Evolutionary conservation across 1,140 invertebrate genomes (phyloP), one percentile per base, ranked within the genome.

Genomic region (Solenopsis fugax): DNA sequence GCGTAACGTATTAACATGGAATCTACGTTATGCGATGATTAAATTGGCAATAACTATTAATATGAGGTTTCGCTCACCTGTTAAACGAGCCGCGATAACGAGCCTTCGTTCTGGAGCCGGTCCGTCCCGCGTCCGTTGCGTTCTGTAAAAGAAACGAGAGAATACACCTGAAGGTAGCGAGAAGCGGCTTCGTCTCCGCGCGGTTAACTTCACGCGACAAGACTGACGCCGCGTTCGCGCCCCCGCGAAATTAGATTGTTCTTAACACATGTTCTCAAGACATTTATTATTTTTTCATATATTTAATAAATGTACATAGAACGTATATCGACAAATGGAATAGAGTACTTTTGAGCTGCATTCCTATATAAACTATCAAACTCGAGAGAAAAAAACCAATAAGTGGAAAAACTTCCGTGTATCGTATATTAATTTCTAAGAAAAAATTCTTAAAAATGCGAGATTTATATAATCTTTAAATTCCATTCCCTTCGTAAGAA

Each of bases 241-340:
- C 2, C 0, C 29, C 29, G 29, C 29, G 29, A 29, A 29, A 29
- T 75, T 41, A 85, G 50, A 81, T 87, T 75, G 69, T 71, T 78
- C 10, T 77, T 52, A 52, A 65, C 1, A 29, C 2, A 29, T 1
- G 29, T 29, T 29, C 2, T 29, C 29, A 54, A 90, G 82, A 90
- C 69, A 41, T 90, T 90, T 90, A 90, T 90, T 90, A 81, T 21
- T 85, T 80, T 85, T 76, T 87, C 87, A 87, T 88, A 88, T 89
- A 91, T 84, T 89, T 86, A 87, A 64, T 90, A 89, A 91, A 91
- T 91, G 73, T 91, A 90, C 89, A 91, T 65, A 77, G 71, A 78
- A 71, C 72, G 80, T 91, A 75, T 90, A 62, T 89, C 87, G 87
- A 80, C 78, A 71, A 89, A 91, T 90, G 81, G 77, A 82, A 89